Conservation (phyloP, 2,888 invertebrate species). For the Heteromurus nitidus region DNA sequence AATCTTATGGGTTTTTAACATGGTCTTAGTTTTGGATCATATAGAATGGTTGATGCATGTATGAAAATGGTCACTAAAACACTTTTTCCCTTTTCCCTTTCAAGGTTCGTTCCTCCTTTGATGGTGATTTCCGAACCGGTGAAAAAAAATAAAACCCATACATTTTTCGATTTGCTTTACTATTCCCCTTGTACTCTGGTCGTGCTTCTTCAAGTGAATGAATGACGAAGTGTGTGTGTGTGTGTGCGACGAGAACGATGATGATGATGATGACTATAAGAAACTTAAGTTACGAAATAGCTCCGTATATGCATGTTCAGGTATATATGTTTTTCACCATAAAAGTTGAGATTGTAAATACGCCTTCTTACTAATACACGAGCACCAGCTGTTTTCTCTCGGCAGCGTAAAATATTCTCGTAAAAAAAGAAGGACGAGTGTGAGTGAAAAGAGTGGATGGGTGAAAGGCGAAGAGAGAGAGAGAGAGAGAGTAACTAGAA, state of each 20-base stretch:
- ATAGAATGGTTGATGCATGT: too few relatives aligned
- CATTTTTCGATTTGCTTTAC: too few relatives aligned
- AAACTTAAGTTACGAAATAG: too few relatives aligned
- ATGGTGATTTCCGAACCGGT: not conserved
- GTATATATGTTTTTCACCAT: too few relatives aligned
- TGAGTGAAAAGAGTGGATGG: not conserved
- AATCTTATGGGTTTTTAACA: too few relatives aligned
- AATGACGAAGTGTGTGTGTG: too few relatives aligned
- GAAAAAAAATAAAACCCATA: not conserved
- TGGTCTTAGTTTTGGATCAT: too few relatives aligned
- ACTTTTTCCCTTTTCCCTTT: not conserved
- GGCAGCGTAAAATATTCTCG: not conserved
- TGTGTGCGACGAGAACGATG: too few relatives aligned
- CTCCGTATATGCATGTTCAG: too few relatives aligned
- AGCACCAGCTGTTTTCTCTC: slow-evolving; percentile 48
- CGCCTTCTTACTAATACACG: too few relatives aligned
- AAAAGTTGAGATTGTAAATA: too few relatives aligned
- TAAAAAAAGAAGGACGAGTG: not conserved
- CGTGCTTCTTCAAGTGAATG: not conserved
- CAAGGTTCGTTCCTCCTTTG: not conserved
- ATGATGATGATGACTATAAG: slow-evolving; percentile 6
- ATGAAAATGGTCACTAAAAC: not conserved
- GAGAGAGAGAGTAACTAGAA: not conserved
- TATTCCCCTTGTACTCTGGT: not conserved
- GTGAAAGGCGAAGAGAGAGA: not conserved